Evolutionary conservation across 92 coral and sea anemone genomes (phyloP).

Genomic region (Porites cylindrica): DNA sequence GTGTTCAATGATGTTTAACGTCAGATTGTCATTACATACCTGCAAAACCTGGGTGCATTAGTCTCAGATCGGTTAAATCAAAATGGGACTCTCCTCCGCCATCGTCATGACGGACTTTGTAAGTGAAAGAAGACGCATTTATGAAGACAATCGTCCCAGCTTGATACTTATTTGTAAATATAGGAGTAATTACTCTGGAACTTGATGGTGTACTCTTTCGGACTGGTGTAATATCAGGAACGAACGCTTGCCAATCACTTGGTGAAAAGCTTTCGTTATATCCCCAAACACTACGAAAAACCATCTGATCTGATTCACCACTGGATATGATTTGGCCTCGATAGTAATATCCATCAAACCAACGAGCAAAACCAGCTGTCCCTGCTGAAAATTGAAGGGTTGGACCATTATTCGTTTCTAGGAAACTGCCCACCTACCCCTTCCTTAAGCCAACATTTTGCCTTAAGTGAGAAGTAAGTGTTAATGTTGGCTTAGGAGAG

Average conservation of each 20-base stretch:
- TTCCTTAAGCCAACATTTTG: too few relatives aligned
- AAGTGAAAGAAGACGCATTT: not conserved
- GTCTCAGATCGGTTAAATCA: not conserved
- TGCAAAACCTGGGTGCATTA: not conserved
- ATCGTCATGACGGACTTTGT: not conserved
- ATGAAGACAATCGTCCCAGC: not conserved
- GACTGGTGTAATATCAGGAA: not conserved
- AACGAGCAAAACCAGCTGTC: not conserved
- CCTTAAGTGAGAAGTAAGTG: too few relatives aligned
- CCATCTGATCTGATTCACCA: not conserved
- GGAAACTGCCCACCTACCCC: not conserved
- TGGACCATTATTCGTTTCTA: not conserved
- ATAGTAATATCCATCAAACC: not conserved
- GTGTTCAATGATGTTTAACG: not conserved
- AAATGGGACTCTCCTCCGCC: not conserved
- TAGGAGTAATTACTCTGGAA: not conserved
- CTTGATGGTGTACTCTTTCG: not conserved
- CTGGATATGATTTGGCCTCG: not conserved
- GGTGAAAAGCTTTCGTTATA: not conserved
- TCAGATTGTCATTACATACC: not conserved
- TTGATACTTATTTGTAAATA: not conserved
- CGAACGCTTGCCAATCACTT: not conserved
- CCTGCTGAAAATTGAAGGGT: not conserved
- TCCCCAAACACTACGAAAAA: not conserved
- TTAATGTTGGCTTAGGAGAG: too few relatives aligned